Evolutionary conservation across 2,888 invertebrate species (phyloP).

Genomic region (Athalia cordata): DNA sequence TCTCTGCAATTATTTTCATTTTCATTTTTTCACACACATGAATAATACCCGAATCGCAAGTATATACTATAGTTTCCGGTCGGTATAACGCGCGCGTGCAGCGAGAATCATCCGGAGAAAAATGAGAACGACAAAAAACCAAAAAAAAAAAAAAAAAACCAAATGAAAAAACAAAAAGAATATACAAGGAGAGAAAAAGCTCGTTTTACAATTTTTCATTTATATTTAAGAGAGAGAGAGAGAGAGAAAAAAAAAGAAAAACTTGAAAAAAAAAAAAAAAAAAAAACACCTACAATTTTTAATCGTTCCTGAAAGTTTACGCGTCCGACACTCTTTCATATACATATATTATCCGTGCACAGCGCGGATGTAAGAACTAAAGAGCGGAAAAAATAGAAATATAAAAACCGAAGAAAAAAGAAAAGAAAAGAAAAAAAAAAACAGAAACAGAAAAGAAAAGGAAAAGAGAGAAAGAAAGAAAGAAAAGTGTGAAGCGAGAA

Average conservation of each 20-base stretch:
- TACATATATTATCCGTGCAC: too few species aligned
- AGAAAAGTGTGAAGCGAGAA: constrained; percentile 12
- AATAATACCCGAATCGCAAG: too few species aligned
- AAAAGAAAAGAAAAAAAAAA: constrained; percentile 21
- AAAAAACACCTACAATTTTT: not conserved
- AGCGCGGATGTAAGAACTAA: not conserved
- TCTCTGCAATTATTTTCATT: too few species aligned
- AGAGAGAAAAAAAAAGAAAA: too few species aligned
- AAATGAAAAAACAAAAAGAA: not conserved
- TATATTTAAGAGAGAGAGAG: not conserved
- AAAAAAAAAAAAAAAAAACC: not conserved
- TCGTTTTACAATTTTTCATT: not conserved
- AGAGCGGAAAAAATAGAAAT: constrained; percentile 25
- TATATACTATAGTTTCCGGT: too few species aligned
- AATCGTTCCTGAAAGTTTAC: constrained; percentile 30
- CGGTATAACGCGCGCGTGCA: too few species aligned
- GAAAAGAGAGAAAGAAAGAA: not conserved
- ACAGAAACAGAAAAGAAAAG: constrained; percentile 1
- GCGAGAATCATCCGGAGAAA: not conserved
- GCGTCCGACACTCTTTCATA: not conserved
- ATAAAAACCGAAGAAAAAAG: constrained; percentile 1
- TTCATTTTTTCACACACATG: too few species aligned
- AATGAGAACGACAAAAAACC: not conserved
- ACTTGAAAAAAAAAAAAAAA: not conserved
- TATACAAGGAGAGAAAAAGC: not conserved